Evolutionary conservation across 2,113 vertebrate species (phyloP), one percentile per base, ranked within the genome.

Genomic region (Sphaerodactylus townsendi): DNA sequence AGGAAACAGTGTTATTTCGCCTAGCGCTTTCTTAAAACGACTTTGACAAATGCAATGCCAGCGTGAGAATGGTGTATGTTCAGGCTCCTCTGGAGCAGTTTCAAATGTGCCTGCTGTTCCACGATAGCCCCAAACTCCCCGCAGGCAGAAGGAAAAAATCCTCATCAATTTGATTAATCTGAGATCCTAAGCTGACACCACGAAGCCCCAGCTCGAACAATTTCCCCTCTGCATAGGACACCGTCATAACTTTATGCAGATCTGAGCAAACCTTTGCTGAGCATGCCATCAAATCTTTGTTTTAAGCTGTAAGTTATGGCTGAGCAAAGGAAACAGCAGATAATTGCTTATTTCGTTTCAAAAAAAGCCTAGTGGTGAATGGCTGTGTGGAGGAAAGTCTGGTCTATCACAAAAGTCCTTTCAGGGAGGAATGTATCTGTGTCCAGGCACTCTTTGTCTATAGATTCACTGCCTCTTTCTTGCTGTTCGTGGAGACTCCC

Each of bases 131-230:
- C 25, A n/a, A 66, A 41, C 73, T 86, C 84, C 79, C 79, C 35
- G 41, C 71, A 41, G 82, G 62, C 66, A 14, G 17, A 3, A 14
- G 13, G 3, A 46, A 78, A 56, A 44, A 71, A 89, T 68, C 77
- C 69, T 89, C 89, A 81, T 85, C 75, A 76, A 11, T 39, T 35
- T 84, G 35, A 87, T 39, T 81, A 83, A 81, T 65, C 59, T 30
- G 64, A 41, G 21, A 69, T 79, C 75, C 81, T 79, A 19, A 25
- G 33, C 41, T 66, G 21, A 10, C 0, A 25, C 33, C 23, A 56
- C 1, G 56, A 35, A 14, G 35, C 30, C 33, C 69, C 8, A 2
- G 14, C 48, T 50, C 56, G 48, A 59, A 71, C 11, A 19, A 5
- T 56, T 28, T 64, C 30, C 30, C 30, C 46, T 53, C 28, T 17